Evolutionary conservation across 2,113 vertebrate species (phyloP).

Genomic region (Nyctibius bracteatus): DNA sequence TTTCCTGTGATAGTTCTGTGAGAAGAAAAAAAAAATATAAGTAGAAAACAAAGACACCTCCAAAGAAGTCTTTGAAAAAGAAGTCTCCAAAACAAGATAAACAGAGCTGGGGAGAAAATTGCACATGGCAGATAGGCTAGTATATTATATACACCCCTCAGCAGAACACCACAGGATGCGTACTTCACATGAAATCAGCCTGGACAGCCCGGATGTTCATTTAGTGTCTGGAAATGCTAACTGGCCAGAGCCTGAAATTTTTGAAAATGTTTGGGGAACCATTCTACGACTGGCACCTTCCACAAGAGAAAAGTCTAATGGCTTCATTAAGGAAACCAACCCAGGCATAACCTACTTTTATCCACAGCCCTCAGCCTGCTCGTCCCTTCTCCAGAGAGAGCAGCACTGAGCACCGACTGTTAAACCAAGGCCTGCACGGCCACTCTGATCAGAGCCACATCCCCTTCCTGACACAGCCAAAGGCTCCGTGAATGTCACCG

Average conservation of each 20-base stretch:
- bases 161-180: not conserved
- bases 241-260: not conserved
- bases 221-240: not conserved
- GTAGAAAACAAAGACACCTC: not conserved
- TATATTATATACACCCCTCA: not conserved
- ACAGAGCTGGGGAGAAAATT: not conserved
- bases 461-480: not conserved
- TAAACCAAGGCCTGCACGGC: rapidly evolving
- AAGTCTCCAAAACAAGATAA: not conserved
- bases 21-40: not conserved
- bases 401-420: rapidly evolving
- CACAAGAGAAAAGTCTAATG: rapidly evolving
- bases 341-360: not conserved
- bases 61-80: not conserved
- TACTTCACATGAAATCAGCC: not conserved
- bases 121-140: not conserved
- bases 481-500: rapidly evolving
- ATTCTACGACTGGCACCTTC: rapidly evolving
- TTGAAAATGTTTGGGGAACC: not conserved
- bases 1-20: not conserved
- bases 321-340: not conserved
- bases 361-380: not conserved
- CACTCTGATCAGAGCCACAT: rapidly evolving
- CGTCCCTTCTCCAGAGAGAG: rapidly evolving
- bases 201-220: not conserved